These are phyloP conservation scores for Drosophila koepferae DNA, from an alignment of 2,888 invertebrate species.

Conservation along the genomic window DNA sequence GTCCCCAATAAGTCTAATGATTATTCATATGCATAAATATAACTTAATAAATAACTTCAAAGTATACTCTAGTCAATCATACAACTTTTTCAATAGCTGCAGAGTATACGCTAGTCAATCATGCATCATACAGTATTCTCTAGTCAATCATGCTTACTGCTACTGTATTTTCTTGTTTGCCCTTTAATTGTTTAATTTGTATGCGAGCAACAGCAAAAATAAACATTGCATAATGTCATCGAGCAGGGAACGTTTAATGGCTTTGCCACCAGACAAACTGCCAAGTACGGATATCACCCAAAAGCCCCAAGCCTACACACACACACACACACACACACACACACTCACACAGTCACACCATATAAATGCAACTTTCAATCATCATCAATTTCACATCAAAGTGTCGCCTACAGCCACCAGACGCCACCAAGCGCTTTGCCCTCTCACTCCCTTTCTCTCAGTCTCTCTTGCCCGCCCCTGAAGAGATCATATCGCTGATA, in stretches of 20 bases:
- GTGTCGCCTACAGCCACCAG: conserved; percentile 78
- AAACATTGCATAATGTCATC: conserved; percentile 51
- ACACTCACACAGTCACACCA: not conserved
- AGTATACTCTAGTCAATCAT: not conserved
- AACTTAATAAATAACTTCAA: not conserved
- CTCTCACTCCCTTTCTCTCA: too few species aligned
- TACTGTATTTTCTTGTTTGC: conserved; percentile 27
- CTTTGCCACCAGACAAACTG: not conserved
- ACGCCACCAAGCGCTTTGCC: conserved; percentile 21
- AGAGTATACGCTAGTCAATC: not conserved
- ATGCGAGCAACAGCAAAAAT: conserved; percentile 43
- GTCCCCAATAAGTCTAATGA: too few species aligned
- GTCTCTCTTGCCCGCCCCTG: not conserved
- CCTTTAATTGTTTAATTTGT: conserved; percentile 72
- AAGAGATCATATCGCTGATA: conserved; percentile 76
- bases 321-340: not conserved
- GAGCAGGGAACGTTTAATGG: conserved; percentile 17
- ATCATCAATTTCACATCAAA: conserved; percentile 85
- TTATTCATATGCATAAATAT: too few species aligned
- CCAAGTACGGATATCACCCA: not conserved
- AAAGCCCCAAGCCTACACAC: not conserved
- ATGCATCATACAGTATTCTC: not conserved
- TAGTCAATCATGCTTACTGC: not conserved
- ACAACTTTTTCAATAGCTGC: too few species aligned
- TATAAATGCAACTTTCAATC: conserved; percentile 78